phyloP scores from a whole-genome alignment of 2,797 vertebrate genomes.

The Hoplostethus atlanticus region DNA sequence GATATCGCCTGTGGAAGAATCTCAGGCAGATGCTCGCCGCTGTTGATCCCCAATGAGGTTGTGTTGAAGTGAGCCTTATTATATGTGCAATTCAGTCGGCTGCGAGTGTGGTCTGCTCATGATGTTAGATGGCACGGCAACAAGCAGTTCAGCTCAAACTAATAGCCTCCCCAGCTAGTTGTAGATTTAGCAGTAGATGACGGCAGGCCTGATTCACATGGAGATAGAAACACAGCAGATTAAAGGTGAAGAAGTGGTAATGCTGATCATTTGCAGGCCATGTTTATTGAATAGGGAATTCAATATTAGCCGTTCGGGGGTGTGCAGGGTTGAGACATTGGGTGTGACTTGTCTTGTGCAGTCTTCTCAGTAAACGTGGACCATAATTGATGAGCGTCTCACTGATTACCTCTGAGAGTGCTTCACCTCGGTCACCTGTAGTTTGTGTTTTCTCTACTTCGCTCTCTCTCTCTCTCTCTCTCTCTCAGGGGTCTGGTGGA shows the following conservation, averaged over 20 bases:
- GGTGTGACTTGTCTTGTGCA: no score
- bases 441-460: slow-evolving; percentile 2
- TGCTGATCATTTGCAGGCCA: background rate
- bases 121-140: slow-evolving; percentile 40
- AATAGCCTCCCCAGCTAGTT: slow-evolving; percentile 11
- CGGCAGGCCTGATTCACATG: background rate
- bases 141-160: slow-evolving; percentile 42
- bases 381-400: background rate
- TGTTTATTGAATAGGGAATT: background rate
- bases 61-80: slow-evolving; percentile 60
- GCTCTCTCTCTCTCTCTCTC: slow-evolving; percentile 4
- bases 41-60: slow-evolving; percentile 24
- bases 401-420: background rate
- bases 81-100: slow-evolving; percentile 43
- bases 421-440: background rate
- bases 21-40: slow-evolving; percentile 65
- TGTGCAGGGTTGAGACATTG: background rate
- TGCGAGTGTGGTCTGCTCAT: slow-evolving; percentile 21
- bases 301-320: background rate
- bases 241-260: background rate
- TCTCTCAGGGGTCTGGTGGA: slow-evolving; percentile 81
- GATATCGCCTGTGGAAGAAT: slow-evolving; percentile 72
- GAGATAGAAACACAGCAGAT: background rate
- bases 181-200: background rate
- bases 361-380: background rate